phyloP scores from a whole-genome alignment of 2,888 invertebrate species.

The Drosophila incognita region DNA sequence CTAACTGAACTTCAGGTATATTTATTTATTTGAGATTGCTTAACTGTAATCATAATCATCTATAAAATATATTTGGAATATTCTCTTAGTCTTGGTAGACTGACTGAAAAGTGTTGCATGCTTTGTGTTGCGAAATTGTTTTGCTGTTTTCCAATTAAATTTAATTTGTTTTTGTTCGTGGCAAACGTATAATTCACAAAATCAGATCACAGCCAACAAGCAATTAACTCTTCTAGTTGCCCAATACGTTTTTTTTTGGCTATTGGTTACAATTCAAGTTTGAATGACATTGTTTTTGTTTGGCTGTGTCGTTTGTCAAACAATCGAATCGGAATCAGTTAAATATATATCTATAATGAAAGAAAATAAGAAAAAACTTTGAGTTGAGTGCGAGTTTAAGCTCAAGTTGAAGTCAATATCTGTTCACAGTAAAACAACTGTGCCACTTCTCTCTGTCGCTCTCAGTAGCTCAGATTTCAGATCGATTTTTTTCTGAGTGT shows the following conservation, averaged over 20 bases:
- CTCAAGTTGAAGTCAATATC: background rate
- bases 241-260: slow-evolving; percentile 14
- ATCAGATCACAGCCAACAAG: slow-evolving; percentile 7
- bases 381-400: background rate
- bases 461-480: background rate
- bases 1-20: slow-evolving; percentile 5
- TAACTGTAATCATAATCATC: too few relatives aligned
- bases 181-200: slow-evolving; percentile 1
- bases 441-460: background rate
- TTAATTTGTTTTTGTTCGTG: background rate
- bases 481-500: background rate
- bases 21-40: too few relatives aligned
- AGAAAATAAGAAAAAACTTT: background rate
- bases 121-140: background rate
- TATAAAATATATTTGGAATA: too few relatives aligned
- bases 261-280: slow-evolving; percentile 9
- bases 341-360: background rate
- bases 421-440: background rate
- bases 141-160: background rate
- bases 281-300: background rate
- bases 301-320: background rate
- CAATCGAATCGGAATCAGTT: background rate
- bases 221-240: background rate
- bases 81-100: too few relatives aligned
- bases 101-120: background rate